These are phyloP conservation scores for Lamellibrachia luymesi DNA, from an alignment of 1,140 invertebrate genomes.

Conservation along the genomic window DNA sequence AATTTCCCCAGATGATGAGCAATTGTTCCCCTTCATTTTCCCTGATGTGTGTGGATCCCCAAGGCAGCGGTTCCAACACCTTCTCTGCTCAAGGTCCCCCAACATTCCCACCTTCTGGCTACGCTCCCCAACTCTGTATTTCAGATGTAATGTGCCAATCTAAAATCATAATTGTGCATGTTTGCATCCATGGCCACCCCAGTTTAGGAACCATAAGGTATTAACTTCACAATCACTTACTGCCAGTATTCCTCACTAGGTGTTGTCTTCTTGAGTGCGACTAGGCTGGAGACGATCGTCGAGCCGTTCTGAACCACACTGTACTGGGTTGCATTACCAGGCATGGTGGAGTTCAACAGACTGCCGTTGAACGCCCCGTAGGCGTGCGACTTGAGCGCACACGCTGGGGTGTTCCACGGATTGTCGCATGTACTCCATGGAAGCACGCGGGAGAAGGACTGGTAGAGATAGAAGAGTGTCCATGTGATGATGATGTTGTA, in stretches of 20 bases:
- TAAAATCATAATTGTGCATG: too few species aligned
- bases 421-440: constrained; percentile 88
- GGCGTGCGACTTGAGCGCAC: not conserved
- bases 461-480: constrained; percentile 95
- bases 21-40: too few species aligned
- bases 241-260: constrained; percentile 50
- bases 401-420: constrained; percentile 74
- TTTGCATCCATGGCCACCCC: too few species aligned
- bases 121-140: too few species aligned
- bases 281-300: not conserved
- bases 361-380: not conserved
- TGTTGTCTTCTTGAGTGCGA: constrained; percentile 19
- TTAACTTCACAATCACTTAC: constrained; percentile 34
- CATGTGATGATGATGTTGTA: constrained; percentile 99
- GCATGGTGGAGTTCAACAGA: not conserved
- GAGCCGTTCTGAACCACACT: not conserved
- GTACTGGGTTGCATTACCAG: not conserved
- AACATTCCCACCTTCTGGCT: too few species aligned
- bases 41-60: too few species aligned
- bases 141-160: too few species aligned
- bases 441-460: constrained; percentile 78
- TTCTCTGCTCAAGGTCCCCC: too few species aligned
- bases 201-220: not conserved
- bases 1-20: too few species aligned
- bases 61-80: too few species aligned